phyloP scores from a whole-genome alignment of 23 tunicate genomes.

The Pegea sp. region DNA sequence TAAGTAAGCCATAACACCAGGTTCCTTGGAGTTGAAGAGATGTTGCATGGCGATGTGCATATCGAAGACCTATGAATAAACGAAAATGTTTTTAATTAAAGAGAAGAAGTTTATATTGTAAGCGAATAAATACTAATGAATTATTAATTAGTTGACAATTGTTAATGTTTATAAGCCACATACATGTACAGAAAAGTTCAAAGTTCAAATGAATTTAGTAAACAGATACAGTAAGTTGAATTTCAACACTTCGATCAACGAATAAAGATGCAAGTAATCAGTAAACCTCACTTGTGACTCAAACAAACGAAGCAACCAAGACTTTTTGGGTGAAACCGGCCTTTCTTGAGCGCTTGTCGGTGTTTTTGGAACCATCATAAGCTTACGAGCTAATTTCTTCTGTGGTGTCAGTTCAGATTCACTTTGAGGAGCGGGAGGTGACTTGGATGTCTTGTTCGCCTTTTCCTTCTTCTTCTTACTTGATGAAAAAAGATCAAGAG shows the following conservation, averaged over 20 bases:
- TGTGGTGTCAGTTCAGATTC: neutral
- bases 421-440: constrained; percentile 1
- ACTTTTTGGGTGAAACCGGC: constrained; percentile 21
- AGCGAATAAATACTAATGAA: neutral
- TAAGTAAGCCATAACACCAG: constrained; percentile 86
- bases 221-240: too few relatives aligned
- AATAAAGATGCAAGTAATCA: neutral
- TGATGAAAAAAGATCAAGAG: constrained; percentile 68
- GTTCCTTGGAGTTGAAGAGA: constrained; percentile 90
- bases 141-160: neutral
- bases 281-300: constrained; percentile 63
- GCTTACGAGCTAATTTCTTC: neutral
- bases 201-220: too few relatives aligned
- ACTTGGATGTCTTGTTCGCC: constrained; percentile 9
- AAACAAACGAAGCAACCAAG: constrained; percentile 78
- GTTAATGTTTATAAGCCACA: neutral
- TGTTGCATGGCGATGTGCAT: constrained; percentile 90
- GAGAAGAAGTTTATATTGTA: neutral
- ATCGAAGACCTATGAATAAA: constrained; percentile 57
- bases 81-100: too few relatives aligned
- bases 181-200: too few relatives aligned
- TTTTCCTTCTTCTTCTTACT: constrained; percentile 47
- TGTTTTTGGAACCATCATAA: neutral
- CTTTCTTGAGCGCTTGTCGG: neutral
- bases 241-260: too few relatives aligned